A percentile compares a stretch with the other conserved stretches of the same genome.
Conservation (phyloP, 2,888 invertebrate species). For the Dolichomitus sp. region DNA sequence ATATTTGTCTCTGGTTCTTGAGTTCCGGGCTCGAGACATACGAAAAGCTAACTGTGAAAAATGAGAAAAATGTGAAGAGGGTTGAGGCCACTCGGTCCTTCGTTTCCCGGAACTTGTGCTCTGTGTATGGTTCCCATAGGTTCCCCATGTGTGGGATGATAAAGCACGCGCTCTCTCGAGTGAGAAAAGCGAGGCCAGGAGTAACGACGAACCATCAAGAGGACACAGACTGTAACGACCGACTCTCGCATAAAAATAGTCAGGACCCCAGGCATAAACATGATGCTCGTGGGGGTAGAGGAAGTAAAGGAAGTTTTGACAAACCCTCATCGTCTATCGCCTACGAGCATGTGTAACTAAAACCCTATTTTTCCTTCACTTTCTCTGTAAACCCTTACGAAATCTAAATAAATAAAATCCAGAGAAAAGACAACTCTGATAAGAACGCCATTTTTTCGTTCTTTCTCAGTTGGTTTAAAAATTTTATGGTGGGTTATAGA, state of each 20-base stretch:
- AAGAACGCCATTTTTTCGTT: background rate
- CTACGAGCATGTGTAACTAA: conserved; percentile 30
- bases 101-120: conserved; percentile 26
- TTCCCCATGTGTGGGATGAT: conserved; percentile 45
- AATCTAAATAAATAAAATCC: background rate
- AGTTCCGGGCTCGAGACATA: background rate
- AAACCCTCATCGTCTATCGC: conserved; percentile 36
- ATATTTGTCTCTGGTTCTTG: background rate
- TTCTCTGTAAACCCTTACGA: background rate
- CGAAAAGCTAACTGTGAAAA: conserved; percentile 17
- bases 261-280: conserved; percentile 18
- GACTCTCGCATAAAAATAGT: conserved; percentile 45
- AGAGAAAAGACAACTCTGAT: background rate
- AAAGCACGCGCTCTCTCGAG: conserved; percentile 18
- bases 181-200: conserved; percentile 26
- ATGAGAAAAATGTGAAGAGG: background rate
- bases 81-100: background rate
- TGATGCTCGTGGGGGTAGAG: background rate
- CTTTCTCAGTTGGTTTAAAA: background rate
- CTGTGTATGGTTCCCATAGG: conserved; percentile 30
- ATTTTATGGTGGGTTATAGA: background rate
- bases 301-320: conserved; percentile 59
- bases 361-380: background rate
- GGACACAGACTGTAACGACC: conserved; percentile 1
- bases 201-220: conserved; percentile 13